These are phyloP conservation scores for Ophioderma brevispina DNA, from an alignment of 35 echinoderm and acorn worm species.

Conservation along the genomic window DNA sequence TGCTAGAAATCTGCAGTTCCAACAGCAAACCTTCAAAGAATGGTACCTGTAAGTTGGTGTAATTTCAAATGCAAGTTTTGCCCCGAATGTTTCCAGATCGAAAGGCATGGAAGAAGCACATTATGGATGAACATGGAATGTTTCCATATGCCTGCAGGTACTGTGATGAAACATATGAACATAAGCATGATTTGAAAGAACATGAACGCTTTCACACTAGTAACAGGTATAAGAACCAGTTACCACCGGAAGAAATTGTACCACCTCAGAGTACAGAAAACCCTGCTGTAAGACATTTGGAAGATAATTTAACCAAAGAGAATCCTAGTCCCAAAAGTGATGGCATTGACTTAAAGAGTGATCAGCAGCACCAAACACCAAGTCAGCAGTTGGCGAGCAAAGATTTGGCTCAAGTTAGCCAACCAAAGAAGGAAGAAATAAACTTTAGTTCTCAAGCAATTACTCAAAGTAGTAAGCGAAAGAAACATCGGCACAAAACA, in stretches of 20 bases:
- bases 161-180: not conserved
- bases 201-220: not conserved
- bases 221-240: not conserved
- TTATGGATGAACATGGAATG: not conserved
- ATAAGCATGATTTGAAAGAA: not conserved
- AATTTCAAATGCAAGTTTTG: not conserved
- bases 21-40: too few species aligned
- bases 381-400: not conserved
- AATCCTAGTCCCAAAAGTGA: not conserved
- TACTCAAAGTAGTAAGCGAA: not conserved
- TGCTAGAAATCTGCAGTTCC: too few species aligned
- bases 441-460: not conserved
- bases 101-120: not conserved
- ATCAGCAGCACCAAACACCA: not conserved
- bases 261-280: not conserved
- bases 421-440: not conserved
- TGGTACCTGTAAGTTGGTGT: not conserved
- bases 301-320: not conserved
- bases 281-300: not conserved
- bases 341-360: not conserved
- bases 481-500: not conserved
- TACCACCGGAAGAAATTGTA: not conserved
- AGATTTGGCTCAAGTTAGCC: not conserved
- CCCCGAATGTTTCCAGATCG: not conserved
- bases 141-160: not conserved